Percentiles rank a stretch among this genome's conserved stretches.
These are phyloP conservation scores for Procambarus virginalis DNA, from an alignment of 1,140 invertebrate genomes.

Conservation along the genomic window DNA sequence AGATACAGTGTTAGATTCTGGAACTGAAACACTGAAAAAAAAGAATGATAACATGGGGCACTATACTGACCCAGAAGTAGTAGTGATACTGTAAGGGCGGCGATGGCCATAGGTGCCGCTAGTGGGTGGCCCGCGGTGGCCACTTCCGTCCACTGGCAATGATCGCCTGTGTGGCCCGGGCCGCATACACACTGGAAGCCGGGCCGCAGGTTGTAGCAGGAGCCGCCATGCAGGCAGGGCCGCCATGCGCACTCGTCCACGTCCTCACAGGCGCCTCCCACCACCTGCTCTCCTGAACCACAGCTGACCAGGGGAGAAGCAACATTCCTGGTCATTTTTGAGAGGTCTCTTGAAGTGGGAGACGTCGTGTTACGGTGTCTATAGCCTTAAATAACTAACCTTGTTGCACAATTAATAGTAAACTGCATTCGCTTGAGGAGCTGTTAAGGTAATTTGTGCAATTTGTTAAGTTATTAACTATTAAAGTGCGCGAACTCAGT, in stretches of 20 bases:
- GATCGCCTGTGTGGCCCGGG: constrained; percentile 17
- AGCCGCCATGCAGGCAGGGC: constrained; percentile 30
- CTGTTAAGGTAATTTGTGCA: too few relatives aligned
- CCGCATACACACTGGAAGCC: constrained; percentile 33
- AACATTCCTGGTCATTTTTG: background rate
- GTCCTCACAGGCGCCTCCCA: constrained; percentile 27
- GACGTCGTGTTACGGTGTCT: too few relatives aligned
- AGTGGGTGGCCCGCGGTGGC: constrained; percentile 23
- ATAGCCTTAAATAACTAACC: too few relatives aligned
- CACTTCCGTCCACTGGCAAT: constrained; percentile 28
- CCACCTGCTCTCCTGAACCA: constrained; percentile 12
- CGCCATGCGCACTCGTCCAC: constrained; percentile 31
- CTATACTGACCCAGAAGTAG: constrained; percentile 14
- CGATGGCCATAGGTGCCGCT: constrained; percentile 19
- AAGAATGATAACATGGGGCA: too few relatives aligned
- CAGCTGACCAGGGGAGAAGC: background rate
- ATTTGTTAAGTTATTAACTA: too few relatives aligned
- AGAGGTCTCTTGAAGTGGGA: too few relatives aligned
- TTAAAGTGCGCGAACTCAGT: too few relatives aligned
- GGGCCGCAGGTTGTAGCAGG: constrained; percentile 29
- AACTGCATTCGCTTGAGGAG: too few relatives aligned
- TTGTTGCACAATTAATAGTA: too few relatives aligned
- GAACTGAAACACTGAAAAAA: too few relatives aligned
- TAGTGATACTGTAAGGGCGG: background rate
- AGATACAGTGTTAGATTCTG: background rate